Evolutionary conservation across 2,113 vertebrate genomes (phyloP), one percentile per base, ranked within the genome.

Genomic region (Python bivittatus): DNA sequence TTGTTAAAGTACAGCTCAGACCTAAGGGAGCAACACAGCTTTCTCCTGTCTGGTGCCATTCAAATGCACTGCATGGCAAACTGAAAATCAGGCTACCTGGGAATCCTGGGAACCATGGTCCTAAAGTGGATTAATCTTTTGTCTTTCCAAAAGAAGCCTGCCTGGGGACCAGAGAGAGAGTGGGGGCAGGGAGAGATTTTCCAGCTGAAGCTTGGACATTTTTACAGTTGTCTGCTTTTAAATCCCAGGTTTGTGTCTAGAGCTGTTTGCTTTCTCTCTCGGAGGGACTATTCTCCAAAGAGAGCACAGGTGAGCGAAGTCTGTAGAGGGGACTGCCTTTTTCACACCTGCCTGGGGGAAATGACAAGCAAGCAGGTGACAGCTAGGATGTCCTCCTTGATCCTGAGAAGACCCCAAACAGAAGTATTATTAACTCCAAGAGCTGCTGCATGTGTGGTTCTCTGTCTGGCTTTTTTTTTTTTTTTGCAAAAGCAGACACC

Each of bases 301-400:
- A 2, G 84, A 33, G 72, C 15, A 84, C 96, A 95, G 95, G 93
- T 96, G 96, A 3, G 86, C 54, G 12, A 20, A 29, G 57, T 84
- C 79, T 86, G 90, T 10, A 10, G 93, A 84, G 10, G 88, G 92
- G 91, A 91, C 88, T 38, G 42, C 44, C 29, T 53, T 13, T 7
- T 58, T 91, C 90, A 92, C 88, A 92, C 53, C 92, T 54, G 87
- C 33, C 29, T 58, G 0, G 88, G 85, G 25, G 84, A 52, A 92
- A 90, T 91, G 85, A 88, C 68, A 88, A 88, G 56, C 6, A 52
- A 44, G 5, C 86, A 88, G 88, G 84, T 58, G 84, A 87, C 92
- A 79, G 11, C 27, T 20, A 9, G 9, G 9, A 8, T 86, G 92
- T 22, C 88, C 64, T 89, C 29, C 15, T 8, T 6, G 42, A 29